phyloP scores from a whole-genome alignment of 2,888 invertebrate species.

The Sipunculus nudus region DNA sequence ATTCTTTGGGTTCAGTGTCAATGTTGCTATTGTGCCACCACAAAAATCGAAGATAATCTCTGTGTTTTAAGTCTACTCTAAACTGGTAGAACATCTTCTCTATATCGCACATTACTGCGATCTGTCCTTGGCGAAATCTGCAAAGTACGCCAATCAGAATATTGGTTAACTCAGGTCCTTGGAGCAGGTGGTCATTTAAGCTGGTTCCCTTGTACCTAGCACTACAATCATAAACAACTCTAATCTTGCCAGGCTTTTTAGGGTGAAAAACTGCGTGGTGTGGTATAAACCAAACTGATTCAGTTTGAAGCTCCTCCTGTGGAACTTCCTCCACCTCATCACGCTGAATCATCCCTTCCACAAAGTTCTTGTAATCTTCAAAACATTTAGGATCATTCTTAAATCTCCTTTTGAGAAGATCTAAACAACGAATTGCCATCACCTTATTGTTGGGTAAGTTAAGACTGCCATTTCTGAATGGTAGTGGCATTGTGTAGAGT shows the following conservation, averaged over 20 bases:
- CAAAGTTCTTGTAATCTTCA: conserved; percentile 12
- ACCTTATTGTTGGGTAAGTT: conserved; percentile 17
- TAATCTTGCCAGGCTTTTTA: conserved; percentile 18
- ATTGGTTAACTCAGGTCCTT: conserved; percentile 29
- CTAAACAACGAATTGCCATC: conserved; percentile 2
- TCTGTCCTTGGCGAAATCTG: conserved; percentile 21
- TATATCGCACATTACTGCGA: conserved; percentile 32
- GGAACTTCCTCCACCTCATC: conserved; percentile 19
- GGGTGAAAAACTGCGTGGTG: conserved; percentile 22
- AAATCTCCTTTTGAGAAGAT: conserved; percentile 7
- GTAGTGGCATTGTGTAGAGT: conserved; percentile 17
- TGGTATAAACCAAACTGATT: conserved; percentile 12
- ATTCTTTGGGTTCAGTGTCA: neutral
- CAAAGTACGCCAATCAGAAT: conserved; percentile 17
- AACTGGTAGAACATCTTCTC: conserved; percentile 34
- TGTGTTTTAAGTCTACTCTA: conserved; percentile 13
- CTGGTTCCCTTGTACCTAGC: conserved; percentile 19
- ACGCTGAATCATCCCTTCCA: conserved; percentile 4
- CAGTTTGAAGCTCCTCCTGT: neutral
- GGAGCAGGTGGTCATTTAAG: conserved; percentile 25
- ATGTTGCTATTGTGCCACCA: conserved; percentile 24
- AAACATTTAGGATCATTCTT: neutral
- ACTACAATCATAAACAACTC: conserved; percentile 32
- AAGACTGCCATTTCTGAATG: conserved; percentile 3
- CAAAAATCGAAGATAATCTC: conserved; percentile 22